phyloP scores from a whole-genome alignment of 30 jellyfish, hydroid and myxozoan species.

The Chrysaora quinquecirrha region DNA sequence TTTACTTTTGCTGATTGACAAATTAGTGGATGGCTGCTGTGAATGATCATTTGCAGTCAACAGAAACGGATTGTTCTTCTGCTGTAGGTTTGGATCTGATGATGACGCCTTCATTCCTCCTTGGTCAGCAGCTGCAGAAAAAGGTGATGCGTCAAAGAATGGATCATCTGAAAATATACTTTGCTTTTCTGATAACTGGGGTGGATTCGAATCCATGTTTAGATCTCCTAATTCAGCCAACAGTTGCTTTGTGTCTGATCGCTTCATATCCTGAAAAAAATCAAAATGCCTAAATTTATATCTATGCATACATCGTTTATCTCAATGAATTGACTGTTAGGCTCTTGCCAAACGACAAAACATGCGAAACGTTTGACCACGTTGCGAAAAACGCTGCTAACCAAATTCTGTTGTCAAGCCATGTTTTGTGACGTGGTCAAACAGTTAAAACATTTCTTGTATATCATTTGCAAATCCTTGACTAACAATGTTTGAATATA shows the following conservation, averaged over 20 bases:
- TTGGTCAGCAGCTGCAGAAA: slow-evolving; percentile 7
- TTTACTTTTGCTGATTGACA: slow-evolving; percentile 18
- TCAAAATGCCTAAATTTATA: neutral
- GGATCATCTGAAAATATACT: slow-evolving; percentile 60
- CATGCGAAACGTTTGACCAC: too few relatives aligned
- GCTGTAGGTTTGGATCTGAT: slow-evolving; percentile 12
- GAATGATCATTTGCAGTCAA: slow-evolving; percentile 31
- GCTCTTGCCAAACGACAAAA: too few relatives aligned
- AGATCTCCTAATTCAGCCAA: slow-evolving; percentile 71
- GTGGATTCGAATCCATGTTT: slow-evolving; percentile 54
- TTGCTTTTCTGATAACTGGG: slow-evolving; percentile 46
- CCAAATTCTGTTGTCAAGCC: too few relatives aligned
- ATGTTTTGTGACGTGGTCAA: too few relatives aligned
- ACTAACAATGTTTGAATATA: too few relatives aligned
- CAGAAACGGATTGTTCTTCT: slow-evolving; percentile 24
- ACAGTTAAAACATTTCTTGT: too few relatives aligned
- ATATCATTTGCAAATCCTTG: too few relatives aligned
- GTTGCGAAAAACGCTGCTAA: too few relatives aligned
- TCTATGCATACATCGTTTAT: too few relatives aligned
- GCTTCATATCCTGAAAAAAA: slow-evolving; percentile 64
- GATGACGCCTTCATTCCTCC: slow-evolving; percentile 38
- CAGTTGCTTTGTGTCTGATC: slow-evolving; percentile 71
- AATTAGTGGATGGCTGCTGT: neutral
- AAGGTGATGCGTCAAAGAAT: slow-evolving; percentile 39
- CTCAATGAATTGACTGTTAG: too few relatives aligned